Evolutionary conservation across 2,797 vertebrate species (phyloP), one percentile per base, ranked within the genome.

Genomic region (Helostoma temminkii): DNA sequence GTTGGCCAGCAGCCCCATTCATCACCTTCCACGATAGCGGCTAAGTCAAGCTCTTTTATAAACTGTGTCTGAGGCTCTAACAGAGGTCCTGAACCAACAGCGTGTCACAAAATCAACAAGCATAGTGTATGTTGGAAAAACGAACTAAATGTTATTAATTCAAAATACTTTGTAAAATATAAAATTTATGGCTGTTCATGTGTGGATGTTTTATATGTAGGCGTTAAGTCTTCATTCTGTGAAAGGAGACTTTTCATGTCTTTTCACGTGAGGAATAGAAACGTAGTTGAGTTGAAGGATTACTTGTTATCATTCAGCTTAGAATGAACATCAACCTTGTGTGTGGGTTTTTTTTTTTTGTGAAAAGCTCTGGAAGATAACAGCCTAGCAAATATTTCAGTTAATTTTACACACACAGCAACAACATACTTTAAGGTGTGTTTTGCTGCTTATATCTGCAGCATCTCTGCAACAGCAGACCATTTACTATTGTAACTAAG

Each of bases 1-100:
- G 36, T 89, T 74, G 85, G 89, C 91, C 89, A 82, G 80, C 75
- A 67, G 88, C 81, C 83, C 78, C 82, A 91, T 91, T 91, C 84
- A 91, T 86, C 85, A 83, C 61, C 66, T 64, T 24, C 71, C 63
- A 76, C 61, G 47, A 81, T 43, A 74, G 71, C 77, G 66, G 80
- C 88, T 87, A 76, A 77, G 88, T 86, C 72, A 49, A 62, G 25
- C 19, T 48, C 59, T 26, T 69, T 84, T 78, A 57, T 49, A 71
- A 83, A 66, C 68, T 30, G 14, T 62, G 80, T 71, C 80, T 43
- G 47, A 37, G 50, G 65, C 71, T 81, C 83, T 78, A 66, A 25
- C 42, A 59, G 63, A 16, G 5, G 41, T 26, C 32, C 36, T 63
- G 61, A 71, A 64, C 24, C 8, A 46, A 47, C 64, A 52, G 50